phyloP scores from a whole-genome alignment of 2,113 vertebrate genomes.

The Varanus komodoensis region DNA sequence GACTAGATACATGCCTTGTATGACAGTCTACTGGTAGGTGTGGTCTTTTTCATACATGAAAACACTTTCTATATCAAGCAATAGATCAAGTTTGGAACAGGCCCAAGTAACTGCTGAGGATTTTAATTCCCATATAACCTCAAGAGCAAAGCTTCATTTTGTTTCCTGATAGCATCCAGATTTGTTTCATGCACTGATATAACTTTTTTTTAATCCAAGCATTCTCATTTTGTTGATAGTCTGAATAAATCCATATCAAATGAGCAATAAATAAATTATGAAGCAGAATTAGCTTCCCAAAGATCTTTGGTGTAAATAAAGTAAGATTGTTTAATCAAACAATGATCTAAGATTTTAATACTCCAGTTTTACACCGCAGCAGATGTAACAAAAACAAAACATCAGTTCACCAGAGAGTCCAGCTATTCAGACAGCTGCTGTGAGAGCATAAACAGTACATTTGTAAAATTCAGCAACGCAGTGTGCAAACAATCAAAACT shows the following conservation, averaged over 20 bases:
- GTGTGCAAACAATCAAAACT: neutral
- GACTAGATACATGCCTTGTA: neutral
- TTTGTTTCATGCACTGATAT: neutral
- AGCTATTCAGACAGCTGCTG: constrained; percentile 34
- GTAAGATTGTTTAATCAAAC: constrained; percentile 41
- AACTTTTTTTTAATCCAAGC: constrained; percentile 25
- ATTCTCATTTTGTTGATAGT: constrained; percentile 44
- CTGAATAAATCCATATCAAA: constrained; percentile 58
- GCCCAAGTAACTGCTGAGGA: neutral
- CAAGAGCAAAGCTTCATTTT: neutral
- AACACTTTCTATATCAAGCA: neutral
- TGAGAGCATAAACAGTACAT: fast-evolving
- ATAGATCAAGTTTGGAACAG: neutral
- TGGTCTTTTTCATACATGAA: neutral
- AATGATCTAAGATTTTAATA: constrained; percentile 27
- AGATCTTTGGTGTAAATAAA: constrained; percentile 43
- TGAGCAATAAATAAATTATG: constrained; percentile 38
- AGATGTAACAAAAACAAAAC: constrained; percentile 23
- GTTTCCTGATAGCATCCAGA: neutral
- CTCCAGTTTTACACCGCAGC: neutral
- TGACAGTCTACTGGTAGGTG: neutral
- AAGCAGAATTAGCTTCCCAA: constrained; percentile 55
- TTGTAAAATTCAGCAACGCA: neutral
- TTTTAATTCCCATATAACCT: fast-evolving
- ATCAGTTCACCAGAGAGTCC: constrained; percentile 28